Evolutionary conservation across 2,797 vertebrate genomes (phyloP), one percentile per base, ranked within the genome.

Genomic region (Arnoldichthys spilopterus): DNA sequence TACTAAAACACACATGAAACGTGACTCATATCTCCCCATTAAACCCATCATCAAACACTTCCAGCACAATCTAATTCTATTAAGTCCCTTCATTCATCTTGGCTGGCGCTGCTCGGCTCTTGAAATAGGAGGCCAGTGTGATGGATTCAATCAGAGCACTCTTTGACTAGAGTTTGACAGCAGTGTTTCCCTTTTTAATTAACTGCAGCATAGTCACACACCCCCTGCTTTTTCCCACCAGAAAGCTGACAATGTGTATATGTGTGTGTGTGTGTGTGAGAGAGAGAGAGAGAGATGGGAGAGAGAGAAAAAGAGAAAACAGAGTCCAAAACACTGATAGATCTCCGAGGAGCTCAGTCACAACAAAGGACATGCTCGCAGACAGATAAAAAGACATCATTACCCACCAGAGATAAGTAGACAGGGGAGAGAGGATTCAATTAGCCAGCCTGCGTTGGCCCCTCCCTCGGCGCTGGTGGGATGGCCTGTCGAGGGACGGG

Each of bases 141-240:
- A 81, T 61, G 69, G 79, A 85, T 84, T 83, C 76, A 84, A 83
- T 74, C 71, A 56, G 71, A 70, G 72, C 28, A 63, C 56, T 76
- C 59, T 78, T 82, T 69, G 61, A 79, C 73, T 34, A 62, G 58
- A 74, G 59, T 69, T 75, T 83, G 81, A 79, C 81, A 43, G 62
- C 73, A 80, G 74, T 78, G 72, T 61, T 84, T 82, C 79, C 82
- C 80, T 83, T 87, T 86, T 86, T 85, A 89, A 89, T 87, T 87
- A 87, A 86, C 79, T 77, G 70, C 45, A 47, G 64, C 47, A 53
- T 76, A 76, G 72, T 68, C 73, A 53, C 64, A 32, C 73, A 68
- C 79, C 40, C 45, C 72, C 30, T n/a, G 67, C 1, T 32, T 56
- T 86, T 86, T 81, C 86, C 85, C 86, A 87, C 76, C 77, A 81